Evolutionary conservation across 1,140 invertebrate genomes (phyloP).

Genomic region (Halictus rubicundus): DNA sequence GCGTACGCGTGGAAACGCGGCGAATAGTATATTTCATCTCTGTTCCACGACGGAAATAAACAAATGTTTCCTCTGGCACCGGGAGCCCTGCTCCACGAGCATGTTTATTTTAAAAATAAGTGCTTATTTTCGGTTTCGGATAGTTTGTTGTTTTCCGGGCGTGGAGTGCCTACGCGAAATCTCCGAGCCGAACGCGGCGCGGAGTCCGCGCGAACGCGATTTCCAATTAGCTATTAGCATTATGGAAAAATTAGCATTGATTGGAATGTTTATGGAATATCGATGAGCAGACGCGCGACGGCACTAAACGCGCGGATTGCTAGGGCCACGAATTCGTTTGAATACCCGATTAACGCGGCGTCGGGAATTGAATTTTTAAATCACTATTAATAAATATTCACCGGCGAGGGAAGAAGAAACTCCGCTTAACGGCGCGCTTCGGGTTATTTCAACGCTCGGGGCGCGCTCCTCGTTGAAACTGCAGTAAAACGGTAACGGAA

Average conservation of each 20-base stretch:
- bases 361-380: neutral
- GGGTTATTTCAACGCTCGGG: no score
- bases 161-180: no score
- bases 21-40: no score
- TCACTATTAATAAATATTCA: no score
- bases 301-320: no score
- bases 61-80: neutral
- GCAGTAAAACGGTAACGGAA: no score
- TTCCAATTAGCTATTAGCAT: neutral
- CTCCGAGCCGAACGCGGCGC: no score
- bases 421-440: no score
- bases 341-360: neutral
- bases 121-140: neutral
- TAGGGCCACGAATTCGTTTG: neutral
- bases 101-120: neutral
- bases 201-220: neutral
- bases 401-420: no score
- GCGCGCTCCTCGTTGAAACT: no score
- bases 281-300: neutral
- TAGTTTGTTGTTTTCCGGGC: neutral
- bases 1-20: no score
- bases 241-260: neutral
- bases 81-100: neutral
- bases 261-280: conserved; percentile 6
- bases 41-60: neutral